A percentile compares a stretch with the other conserved stretches of the same genome.
Evolutionary conservation across 2,113 vertebrate genomes (phyloP).

Genomic region (Proteles cristata): DNA sequence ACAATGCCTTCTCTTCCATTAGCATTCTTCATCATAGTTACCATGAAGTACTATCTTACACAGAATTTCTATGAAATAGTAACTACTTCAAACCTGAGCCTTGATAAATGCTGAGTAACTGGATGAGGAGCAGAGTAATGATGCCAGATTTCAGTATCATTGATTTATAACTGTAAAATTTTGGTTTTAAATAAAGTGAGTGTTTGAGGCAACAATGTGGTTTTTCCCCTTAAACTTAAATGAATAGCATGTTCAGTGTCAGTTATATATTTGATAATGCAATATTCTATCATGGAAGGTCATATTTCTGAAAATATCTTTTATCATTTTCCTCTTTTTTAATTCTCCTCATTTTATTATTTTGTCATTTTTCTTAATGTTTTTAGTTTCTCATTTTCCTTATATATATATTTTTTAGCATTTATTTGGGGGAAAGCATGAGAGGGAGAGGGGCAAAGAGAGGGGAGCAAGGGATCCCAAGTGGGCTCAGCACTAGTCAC

Average conservation of each 20-base stretch:
- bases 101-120: not conserved
- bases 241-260: not conserved
- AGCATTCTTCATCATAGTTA: not conserved
- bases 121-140: not conserved
- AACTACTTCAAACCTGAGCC: not conserved
- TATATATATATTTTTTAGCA: not conserved
- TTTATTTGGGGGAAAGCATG: no score
- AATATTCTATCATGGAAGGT: not conserved
- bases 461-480: no score
- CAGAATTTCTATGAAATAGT: no score
- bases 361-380: not conserved
- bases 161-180: not conserved
- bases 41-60: no score
- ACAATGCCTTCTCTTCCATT: not conserved
- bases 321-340: not conserved
- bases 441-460: no score
- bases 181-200: not conserved
- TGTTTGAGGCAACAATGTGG: not conserved
- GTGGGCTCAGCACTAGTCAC: no score
- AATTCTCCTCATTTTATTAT: not conserved
- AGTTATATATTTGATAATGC: not conserved
- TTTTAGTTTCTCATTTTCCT: not conserved
- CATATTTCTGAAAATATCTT: not conserved
- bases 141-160: not conserved
- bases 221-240: not conserved